Evolutionary conservation across 2,888 invertebrate genomes (phyloP).

Genomic region (Himalopsyche japonica): DNA sequence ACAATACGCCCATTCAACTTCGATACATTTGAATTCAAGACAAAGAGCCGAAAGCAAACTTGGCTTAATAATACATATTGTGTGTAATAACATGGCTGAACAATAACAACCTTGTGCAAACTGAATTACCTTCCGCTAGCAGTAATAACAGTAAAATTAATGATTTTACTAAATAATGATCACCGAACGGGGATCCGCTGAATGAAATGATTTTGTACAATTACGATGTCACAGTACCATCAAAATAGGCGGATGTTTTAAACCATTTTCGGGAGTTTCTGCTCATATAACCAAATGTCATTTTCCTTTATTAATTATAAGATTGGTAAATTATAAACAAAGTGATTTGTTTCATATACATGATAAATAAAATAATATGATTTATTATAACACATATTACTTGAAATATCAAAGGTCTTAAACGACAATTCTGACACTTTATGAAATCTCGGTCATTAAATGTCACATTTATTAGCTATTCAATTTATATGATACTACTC

Average conservation of each 20-base stretch:
- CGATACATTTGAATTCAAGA: neutral
- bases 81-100: neutral
- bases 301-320: too few species aligned
- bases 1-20: neutral
- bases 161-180: neutral
- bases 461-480: too few species aligned
- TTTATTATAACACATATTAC: too few species aligned
- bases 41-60: constrained; percentile 7
- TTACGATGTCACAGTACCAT: neutral
- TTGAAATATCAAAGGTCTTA: too few species aligned
- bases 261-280: too few species aligned
- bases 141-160: neutral
- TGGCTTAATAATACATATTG: neutral
- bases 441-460: too few species aligned
- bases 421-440: too few species aligned
- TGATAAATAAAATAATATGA: too few species aligned
- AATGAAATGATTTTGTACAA: neutral
- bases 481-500: too few species aligned
- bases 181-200: neutral
- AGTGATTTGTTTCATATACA: too few species aligned
- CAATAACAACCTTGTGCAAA: neutral
- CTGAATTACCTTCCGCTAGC: neutral
- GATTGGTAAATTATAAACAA: too few species aligned
- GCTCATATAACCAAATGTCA: too few species aligned
- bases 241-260: neutral